Conservation (phyloP, 2,797 vertebrate genomes). For the Poecile montanus region DNA sequence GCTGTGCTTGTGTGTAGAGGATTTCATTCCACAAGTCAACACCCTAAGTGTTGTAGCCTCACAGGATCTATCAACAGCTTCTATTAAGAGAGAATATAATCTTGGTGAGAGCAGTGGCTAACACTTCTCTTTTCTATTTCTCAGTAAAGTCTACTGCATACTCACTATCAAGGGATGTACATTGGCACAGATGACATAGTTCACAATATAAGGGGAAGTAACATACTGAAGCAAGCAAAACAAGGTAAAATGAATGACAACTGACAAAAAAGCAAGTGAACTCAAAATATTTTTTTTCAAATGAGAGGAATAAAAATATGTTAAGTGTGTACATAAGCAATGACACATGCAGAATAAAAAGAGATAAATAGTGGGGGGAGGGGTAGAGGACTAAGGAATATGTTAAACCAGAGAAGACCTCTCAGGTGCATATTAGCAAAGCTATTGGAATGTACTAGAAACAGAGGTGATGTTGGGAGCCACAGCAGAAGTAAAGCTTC, state of each 20-base stretch:
- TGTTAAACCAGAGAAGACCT: background rate
- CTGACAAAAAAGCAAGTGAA: constrained; percentile 75
- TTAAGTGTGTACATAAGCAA: constrained; percentile 65
- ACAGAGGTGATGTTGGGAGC: background rate
- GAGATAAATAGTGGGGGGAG: constrained; percentile 55
- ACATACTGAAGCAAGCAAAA: constrained; percentile 74
- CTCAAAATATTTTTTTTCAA: constrained; percentile 68
- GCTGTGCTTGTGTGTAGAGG: constrained; percentile 81
- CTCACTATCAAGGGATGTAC: constrained; percentile 69
- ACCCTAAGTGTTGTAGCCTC: constrained; percentile 77
- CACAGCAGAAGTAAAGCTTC: background rate
- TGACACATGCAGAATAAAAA: constrained; percentile 61
- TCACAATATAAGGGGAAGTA: constrained; percentile 72
- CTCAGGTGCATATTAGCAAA: constrained; percentile 1
- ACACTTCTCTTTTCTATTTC: constrained; percentile 78
- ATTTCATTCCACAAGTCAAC: constrained; percentile 84
- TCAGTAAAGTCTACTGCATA: constrained; percentile 78
- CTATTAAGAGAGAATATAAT: constrained; percentile 81
- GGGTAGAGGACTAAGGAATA: background rate
- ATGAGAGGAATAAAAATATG: constrained; percentile 73
- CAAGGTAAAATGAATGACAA: constrained; percentile 76
- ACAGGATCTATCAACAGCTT: constrained; percentile 82
- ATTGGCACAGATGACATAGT: constrained; percentile 72
- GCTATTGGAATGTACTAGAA: background rate
- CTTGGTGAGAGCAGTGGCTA: constrained; percentile 79